Conservation (phyloP, 2,888 invertebrate genomes). For the Escarpia spicata region DNA sequence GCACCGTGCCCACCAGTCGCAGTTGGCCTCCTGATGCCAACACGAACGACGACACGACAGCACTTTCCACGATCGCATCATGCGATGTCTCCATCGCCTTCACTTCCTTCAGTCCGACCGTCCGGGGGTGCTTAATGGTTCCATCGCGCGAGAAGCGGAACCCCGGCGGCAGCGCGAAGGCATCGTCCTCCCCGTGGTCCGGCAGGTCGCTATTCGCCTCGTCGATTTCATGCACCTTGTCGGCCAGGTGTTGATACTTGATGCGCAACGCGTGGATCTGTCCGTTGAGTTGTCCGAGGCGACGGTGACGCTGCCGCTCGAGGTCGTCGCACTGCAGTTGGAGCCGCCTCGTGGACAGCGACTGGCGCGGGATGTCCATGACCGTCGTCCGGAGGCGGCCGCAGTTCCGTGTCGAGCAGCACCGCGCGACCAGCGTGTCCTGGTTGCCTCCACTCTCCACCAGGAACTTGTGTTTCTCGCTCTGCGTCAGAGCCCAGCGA, state of each 20-base stretch:
- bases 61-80: neutral
- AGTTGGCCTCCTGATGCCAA: neutral
- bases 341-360: neutral
- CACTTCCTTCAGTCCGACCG: neutral
- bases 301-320: neutral
- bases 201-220: neutral
- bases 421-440: neutral
- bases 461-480: slow-evolving; percentile 6
- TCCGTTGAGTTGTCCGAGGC: neutral
- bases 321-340: slow-evolving; percentile 1
- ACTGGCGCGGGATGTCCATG: slow-evolving; percentile 4
- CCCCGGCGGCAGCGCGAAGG: neutral
- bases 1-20: neutral
- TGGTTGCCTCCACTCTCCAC: neutral
- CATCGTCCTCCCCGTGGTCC: neutral
- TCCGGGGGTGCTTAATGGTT: neutral
- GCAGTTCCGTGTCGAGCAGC: neutral
- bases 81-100: neutral
- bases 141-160: neutral
- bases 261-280: neutral
- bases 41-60: neutral
- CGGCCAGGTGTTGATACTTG: neutral
- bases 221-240: neutral
- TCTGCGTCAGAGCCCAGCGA: neutral
- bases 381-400: neutral